Evolutionary conservation across 2,113 vertebrate genomes (phyloP).

Genomic region (Anas platyrhynchos): DNA sequence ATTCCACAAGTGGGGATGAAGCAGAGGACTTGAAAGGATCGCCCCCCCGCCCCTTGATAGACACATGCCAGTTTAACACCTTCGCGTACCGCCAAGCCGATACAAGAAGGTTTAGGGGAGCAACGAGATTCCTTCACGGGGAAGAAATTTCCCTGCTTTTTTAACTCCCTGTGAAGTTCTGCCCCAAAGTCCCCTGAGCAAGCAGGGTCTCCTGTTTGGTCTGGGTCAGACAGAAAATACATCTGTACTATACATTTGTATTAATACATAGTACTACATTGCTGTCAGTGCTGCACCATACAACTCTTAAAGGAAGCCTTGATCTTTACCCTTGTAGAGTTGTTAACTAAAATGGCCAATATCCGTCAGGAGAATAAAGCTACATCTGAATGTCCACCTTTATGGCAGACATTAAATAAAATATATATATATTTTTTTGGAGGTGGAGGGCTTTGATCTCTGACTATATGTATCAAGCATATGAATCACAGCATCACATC

Average conservation of each 20-base stretch:
- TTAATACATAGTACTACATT: background rate
- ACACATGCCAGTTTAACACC: slow-evolving; percentile 68
- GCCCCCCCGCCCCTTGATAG: slow-evolving; percentile 60
- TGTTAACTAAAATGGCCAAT: background rate
- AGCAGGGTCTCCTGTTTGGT: background rate
- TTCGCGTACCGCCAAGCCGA: slow-evolving; percentile 41
- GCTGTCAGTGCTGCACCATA: background rate
- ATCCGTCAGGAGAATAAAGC: background rate
- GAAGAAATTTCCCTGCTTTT: background rate
- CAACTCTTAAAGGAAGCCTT: background rate
- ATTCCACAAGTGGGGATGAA: slow-evolving; percentile 83
- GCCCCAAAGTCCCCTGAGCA: background rate
- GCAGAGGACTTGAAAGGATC: slow-evolving; percentile 81
- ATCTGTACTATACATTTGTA: background rate
- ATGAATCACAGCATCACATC: background rate
- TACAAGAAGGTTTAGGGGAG: background rate
- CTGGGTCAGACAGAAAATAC: background rate
- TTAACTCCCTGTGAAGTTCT: background rate
- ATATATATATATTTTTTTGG: background rate
- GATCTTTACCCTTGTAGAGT: background rate
- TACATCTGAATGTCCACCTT: background rate
- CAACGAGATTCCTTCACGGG: background rate
- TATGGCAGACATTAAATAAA: slow-evolving; percentile 3
- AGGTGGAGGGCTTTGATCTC: background rate
- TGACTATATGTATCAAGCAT: background rate